Evolutionary conservation across 2,888 invertebrate genomes (phyloP).

Genomic region (Sarcophaga carnaria): DNA sequence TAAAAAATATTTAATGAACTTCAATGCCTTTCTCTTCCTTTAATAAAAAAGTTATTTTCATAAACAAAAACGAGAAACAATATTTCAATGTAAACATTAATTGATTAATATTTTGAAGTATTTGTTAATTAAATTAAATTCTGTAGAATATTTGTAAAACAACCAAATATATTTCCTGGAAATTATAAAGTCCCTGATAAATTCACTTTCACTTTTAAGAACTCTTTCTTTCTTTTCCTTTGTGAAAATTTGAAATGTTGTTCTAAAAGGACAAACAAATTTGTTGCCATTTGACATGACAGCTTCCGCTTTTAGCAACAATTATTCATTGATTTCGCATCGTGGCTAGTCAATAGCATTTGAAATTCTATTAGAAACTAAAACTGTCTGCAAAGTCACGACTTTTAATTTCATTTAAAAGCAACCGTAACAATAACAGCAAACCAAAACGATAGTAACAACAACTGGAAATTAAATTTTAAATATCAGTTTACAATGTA

Average conservation of each 20-base stretch:
- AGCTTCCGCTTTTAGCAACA: slow-evolving; percentile 14
- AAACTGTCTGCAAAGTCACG: slow-evolving; percentile 60
- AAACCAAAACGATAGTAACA: slow-evolving; percentile 20
- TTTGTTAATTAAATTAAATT: too few species aligned
- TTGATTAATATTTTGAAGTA: too few species aligned
- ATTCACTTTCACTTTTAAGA: slow-evolving; percentile 17
- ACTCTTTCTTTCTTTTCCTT: neutral
- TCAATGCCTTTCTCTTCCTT: too few species aligned
- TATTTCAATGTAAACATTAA: too few species aligned
- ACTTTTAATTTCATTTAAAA: slow-evolving; percentile 27
- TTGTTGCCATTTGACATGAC: neutral
- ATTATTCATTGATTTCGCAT: slow-evolving; percentile 7
- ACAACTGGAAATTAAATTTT: neutral
- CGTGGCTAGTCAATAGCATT: slow-evolving; percentile 8
- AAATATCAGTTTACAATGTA: neutral
- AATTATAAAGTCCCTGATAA: neutral
- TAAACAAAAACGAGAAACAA: too few species aligned
- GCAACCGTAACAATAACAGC: too few species aligned
- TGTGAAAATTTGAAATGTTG: slow-evolving; percentile 4
- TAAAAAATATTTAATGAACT: too few species aligned
- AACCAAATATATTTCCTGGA: too few species aligned
- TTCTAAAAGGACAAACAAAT: neutral
- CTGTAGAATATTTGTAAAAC: too few species aligned
- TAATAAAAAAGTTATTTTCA: too few species aligned
- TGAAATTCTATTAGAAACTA: neutral